These are phyloP conservation scores for Polypterus bichir DNA, from an alignment of 2,113 vertebrate species.

Conservation along the genomic window DNA sequence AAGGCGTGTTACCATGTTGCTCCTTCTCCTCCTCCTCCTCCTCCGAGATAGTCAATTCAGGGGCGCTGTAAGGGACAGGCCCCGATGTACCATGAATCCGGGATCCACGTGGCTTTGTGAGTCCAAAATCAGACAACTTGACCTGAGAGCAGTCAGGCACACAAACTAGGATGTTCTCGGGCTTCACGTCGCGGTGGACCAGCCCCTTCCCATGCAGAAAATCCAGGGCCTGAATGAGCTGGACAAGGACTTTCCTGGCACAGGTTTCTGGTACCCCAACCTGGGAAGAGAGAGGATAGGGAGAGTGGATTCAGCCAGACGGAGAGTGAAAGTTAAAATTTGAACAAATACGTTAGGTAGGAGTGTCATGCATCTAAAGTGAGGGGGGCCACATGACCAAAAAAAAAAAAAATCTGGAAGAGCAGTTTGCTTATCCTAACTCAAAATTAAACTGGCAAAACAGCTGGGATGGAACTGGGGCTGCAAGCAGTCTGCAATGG, in stretches of 20 bases:
- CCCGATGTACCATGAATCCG: constrained; percentile 49
- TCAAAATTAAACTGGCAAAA: too few relatives aligned
- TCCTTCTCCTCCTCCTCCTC: constrained; percentile 17
- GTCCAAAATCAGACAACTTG: constrained; percentile 77
- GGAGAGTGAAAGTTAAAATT: not conserved
- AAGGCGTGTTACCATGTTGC: constrained; percentile 31
- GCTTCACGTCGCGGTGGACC: constrained; percentile 82
- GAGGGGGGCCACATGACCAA: too few relatives aligned
- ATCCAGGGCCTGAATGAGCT: constrained; percentile 67
- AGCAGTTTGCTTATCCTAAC: too few relatives aligned
- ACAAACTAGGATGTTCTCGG: constrained; percentile 82
- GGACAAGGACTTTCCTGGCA: constrained; percentile 44
- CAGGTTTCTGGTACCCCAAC: constrained; percentile 50
- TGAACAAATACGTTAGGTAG: not conserved
- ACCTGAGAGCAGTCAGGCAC: constrained; percentile 52
- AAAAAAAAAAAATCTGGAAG: too few relatives aligned
- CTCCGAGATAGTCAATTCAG: constrained; percentile 47
- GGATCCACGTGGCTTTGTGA: constrained; percentile 54
- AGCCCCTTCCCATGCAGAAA: constrained; percentile 73
- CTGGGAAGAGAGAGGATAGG: constrained; percentile 15
- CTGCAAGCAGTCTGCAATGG: too few relatives aligned
- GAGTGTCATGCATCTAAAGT: too few relatives aligned
- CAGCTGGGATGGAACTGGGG: too few relatives aligned
- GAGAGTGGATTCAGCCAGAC: not conserved
- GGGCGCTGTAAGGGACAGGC: constrained; percentile 67